A percentile compares a stretch with the other conserved stretches of the same genome.
Conservation (phyloP, 2,888 invertebrate species). For the Thymelicus acteon region DNA sequence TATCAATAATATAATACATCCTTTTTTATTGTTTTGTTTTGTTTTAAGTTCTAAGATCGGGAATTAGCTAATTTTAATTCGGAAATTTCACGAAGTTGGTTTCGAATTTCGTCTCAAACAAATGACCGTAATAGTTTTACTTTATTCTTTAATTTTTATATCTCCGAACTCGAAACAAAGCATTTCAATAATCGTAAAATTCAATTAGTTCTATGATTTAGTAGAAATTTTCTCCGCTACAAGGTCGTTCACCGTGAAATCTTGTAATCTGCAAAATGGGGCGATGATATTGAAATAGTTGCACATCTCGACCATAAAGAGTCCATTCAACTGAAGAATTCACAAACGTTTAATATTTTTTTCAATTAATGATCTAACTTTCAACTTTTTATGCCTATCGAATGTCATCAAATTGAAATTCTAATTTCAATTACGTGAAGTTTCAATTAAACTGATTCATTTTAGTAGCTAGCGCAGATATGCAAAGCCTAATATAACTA, state of each 20-base stretch:
- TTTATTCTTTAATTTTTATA: too few relatives aligned
- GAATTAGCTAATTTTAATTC: not conserved
- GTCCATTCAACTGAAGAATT: conserved; percentile 24
- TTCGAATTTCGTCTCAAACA: too few relatives aligned
- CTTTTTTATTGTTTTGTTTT: not conserved
- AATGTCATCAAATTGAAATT: not conserved
- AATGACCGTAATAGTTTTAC: too few relatives aligned
- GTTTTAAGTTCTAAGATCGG: not conserved
- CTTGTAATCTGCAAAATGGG: conserved; percentile 1
- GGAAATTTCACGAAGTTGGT: too few relatives aligned
- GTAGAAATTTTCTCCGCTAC: conserved; percentile 16
- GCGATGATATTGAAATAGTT: conserved; percentile 12
- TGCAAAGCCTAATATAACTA: not conserved
- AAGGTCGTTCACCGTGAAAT: conserved; percentile 27
- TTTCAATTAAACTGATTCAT: not conserved
- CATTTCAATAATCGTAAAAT: conserved; percentile 23
- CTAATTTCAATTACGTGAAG: not conserved
- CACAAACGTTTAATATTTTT: not conserved
- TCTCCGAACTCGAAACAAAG: not conserved
- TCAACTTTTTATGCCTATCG: not conserved
- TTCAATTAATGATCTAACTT: conserved; percentile 4
- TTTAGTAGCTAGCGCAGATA: not conserved
- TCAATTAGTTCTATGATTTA: conserved; percentile 23
- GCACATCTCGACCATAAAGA: conserved; percentile 9
- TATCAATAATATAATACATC: too few relatives aligned